phyloP scores from a whole-genome alignment of 2,797 vertebrate species.

The Rhodeus uyekii region DNA sequence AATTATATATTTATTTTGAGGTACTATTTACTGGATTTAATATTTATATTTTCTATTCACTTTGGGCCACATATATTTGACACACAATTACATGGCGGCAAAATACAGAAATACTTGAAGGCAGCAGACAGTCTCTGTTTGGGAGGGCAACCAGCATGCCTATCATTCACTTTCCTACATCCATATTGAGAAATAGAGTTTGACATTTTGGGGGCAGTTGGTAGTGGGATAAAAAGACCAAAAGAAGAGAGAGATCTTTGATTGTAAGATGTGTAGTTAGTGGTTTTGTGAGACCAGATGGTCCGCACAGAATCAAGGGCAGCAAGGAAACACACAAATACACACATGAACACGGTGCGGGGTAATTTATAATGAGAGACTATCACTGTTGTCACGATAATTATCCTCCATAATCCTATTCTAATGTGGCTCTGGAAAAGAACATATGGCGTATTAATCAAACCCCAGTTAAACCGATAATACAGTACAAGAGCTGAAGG shows the following conservation, averaged over 20 bases:
- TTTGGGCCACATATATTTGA: neutral
- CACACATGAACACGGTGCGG: neutral
- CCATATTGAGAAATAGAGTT: constrained; percentile 21
- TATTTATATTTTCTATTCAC: neutral
- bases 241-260: constrained; percentile 14
- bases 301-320: constrained; percentile 12
- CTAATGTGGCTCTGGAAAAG: constrained; percentile 52
- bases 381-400: constrained; percentile 33
- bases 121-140: constrained; percentile 23
- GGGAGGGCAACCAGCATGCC: neutral
- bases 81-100: neutral
- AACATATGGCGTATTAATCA: constrained; percentile 56
- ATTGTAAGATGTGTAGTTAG: constrained; percentile 39
- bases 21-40: neutral
- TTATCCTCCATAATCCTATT: constrained; percentile 58
- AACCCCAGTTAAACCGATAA: constrained; percentile 7
- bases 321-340: neutral
- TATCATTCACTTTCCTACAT: constrained; percentile 28
- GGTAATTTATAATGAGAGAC: constrained; percentile 35
- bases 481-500: constrained; percentile 45
- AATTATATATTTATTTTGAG: neutral
- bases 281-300: constrained; percentile 43
- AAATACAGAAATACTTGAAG: neutral
- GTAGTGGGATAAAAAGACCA: neutral
- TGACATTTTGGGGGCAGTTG: constrained; percentile 38